Percentiles rank a stretch among this genome's conserved stretches.
Conservation (phyloP, 1,140 invertebrate genomes). For the Caenorhabditis remanei region DNA sequence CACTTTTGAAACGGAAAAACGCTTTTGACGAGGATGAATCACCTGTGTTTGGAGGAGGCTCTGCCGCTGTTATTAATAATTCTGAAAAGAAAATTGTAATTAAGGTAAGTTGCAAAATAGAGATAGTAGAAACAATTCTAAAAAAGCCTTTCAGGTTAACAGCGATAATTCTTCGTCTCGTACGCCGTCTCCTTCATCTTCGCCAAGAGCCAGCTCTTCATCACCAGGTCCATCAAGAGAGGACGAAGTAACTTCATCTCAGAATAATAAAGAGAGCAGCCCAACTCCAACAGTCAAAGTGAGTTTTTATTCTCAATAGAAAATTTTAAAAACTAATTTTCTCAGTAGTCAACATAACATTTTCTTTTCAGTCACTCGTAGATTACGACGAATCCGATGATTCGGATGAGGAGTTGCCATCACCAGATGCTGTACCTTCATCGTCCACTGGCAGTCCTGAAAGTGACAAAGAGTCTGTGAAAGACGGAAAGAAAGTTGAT, state of each 20-base stretch:
- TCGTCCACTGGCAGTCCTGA: slow-evolving; percentile 59
- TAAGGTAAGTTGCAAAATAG: slow-evolving; percentile 8
- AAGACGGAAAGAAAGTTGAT: slow-evolving; percentile 42
- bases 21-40: slow-evolving; percentile 58
- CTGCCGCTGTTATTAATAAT: neutral
- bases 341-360: no score
- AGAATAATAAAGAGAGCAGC: slow-evolving; percentile 41
- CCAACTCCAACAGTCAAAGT: slow-evolving; percentile 36
- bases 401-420: slow-evolving; percentile 53
- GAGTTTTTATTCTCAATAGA: neutral
- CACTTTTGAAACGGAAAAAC: slow-evolving; percentile 48
- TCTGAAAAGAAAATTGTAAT: slow-evolving; percentile 54
- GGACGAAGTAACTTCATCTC: slow-evolving; percentile 67
- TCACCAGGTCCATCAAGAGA: slow-evolving; percentile 38
- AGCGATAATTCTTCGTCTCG: slow-evolving; percentile 54
- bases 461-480: slow-evolving; percentile 13
- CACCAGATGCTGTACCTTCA: slow-evolving; percentile 58
- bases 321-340: neutral
- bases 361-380: slow-evolving; percentile 52
- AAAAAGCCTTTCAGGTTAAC: slow-evolving; percentile 60
- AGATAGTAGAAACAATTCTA: neutral
- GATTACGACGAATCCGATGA: slow-evolving; percentile 62
- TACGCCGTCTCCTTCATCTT: slow-evolving; percentile 53
- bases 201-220: slow-evolving; percentile 21
- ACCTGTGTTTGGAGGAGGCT: slow-evolving; percentile 16